Base-by-base conservation (phyloP, 2,797 vertebrate genomes). In the Hozukius guyotensis region DNA sequence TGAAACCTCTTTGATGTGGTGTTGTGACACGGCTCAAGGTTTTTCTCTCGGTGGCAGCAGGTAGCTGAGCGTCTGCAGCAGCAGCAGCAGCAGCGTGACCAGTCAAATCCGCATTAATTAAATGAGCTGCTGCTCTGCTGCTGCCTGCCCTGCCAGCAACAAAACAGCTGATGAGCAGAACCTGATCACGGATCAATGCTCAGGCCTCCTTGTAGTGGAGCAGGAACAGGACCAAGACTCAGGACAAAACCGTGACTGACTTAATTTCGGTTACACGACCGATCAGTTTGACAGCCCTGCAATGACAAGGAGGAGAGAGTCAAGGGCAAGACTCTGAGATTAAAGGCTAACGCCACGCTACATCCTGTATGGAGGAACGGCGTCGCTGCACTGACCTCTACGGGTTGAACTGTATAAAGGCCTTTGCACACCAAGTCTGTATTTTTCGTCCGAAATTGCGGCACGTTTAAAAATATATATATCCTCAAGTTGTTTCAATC, bases 81-180 rank as follows among this genome's bases (percentile, higher is more conserved):
- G 64, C 22, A 81, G 80, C 85, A 84, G 88, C 71, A 27, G 80
- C 82, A 57, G 79, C 36, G 29, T 88, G 87, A 89, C 83, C 87
- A 75, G 70, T 80, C 87, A 82, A 69, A 88, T 83, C 89, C 14
- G 73, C 89, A 89, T 87, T 87, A 85, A 91, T 92, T 87, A 91
- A 88, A 89, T 70, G 74, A 77, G 86, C 88, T 80, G 87, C 85
- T 66, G 86, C 86, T 87, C 78, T 59, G 78, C 76, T 31, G 67
- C 82, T 12, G 78, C 36, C 76, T 60, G 80, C 81, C 68, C 72
- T 63, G 83, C 85, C 79, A 85, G 81, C 79, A 79, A 83, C 78
- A 87, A 86, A 91, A 91, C 85, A 92, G 88, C 91, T 92, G 89
- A 93, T 82, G 88, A 89, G 85, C 82, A 89, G 84, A 90, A 90